Percentiles rank a stretch among this genome's conserved stretches.
Evolutionary conservation across 1,140 invertebrate genomes (phyloP).

Genomic region (Choristoneura fumiferana): DNA sequence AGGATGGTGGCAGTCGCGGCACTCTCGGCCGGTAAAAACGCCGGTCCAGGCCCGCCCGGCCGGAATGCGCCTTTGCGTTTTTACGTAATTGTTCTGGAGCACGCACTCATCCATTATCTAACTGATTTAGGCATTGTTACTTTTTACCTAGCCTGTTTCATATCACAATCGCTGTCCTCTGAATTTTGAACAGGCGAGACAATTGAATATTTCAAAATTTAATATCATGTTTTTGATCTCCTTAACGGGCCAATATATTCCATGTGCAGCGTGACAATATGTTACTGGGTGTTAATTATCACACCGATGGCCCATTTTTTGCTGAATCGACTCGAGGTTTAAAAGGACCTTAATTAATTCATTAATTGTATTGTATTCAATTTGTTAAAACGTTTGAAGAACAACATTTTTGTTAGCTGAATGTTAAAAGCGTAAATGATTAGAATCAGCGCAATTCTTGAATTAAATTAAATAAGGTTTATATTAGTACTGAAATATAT

Average conservation of each 20-base stretch:
- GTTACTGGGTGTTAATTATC: conserved; percentile 13
- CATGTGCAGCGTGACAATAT: not conserved
- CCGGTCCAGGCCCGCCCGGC: conserved; percentile 45
- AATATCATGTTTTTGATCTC: conserved; percentile 1
- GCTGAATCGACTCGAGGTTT: not conserved
- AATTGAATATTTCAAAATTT: conserved; percentile 12
- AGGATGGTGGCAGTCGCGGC: conserved; percentile 46
- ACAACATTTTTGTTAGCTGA: not conserved
- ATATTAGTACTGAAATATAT: not conserved
- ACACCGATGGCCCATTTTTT: conserved; percentile 9
- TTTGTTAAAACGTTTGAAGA: not conserved
- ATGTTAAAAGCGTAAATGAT: not conserved
- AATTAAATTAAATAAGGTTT: not conserved
- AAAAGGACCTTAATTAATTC: conserved; percentile 13
- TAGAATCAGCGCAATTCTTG: not conserved
- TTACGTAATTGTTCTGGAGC: conserved; percentile 73
- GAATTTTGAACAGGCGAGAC: conserved; percentile 25
- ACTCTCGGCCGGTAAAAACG: conserved; percentile 60
- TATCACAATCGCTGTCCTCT: conserved; percentile 24
- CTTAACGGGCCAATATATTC: not conserved
- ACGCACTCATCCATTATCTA: conserved; percentile 75
- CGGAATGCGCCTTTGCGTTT: conserved; percentile 70
- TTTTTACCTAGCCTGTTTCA: conserved; percentile 45
- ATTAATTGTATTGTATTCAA: conserved; percentile 16
- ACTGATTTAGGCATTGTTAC: conserved; percentile 68